phyloP scores from a whole-genome alignment of 2,113 vertebrate species.

The Silurus meridionalis region DNA sequence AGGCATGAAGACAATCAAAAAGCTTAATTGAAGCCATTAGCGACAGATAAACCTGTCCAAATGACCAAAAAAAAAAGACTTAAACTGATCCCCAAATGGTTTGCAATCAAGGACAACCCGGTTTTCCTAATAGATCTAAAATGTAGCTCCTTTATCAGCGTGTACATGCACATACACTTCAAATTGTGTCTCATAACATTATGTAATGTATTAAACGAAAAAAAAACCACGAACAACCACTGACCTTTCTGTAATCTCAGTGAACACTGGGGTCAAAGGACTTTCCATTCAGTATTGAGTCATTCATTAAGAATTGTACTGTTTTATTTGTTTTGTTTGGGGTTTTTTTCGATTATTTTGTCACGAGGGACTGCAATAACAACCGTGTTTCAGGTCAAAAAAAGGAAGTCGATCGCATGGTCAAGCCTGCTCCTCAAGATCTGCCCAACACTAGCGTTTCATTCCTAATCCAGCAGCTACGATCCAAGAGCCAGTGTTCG shows the following conservation, averaged over 20 bases:
- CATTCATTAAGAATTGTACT: slow-evolving; percentile 68
- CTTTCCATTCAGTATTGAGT: slow-evolving; percentile 66
- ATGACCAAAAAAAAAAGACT: slow-evolving; percentile 17
- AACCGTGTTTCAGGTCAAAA: slow-evolving; percentile 66
- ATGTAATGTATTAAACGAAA: slow-evolving; percentile 28
- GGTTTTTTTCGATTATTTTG: slow-evolving; percentile 57
- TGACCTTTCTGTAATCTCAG: slow-evolving; percentile 68
- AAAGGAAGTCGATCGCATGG: slow-evolving; percentile 5
- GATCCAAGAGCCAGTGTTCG: slow-evolving; percentile 18
- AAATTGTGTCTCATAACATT: slow-evolving; percentile 26
- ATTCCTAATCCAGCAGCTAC: slow-evolving; percentile 2
- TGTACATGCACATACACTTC: slow-evolving; percentile 40
- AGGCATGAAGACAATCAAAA: slow-evolving; percentile 42
- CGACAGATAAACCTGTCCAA: slow-evolving; percentile 31
- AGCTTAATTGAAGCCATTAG: slow-evolving; percentile 14
- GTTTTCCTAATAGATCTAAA: slow-evolving; percentile 1
- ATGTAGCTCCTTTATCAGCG: slow-evolving; percentile 33
- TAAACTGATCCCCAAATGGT: background rate
- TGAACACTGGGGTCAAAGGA: slow-evolving; percentile 64
- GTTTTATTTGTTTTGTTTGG: slow-evolving; percentile 49
- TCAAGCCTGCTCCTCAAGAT: background rate
- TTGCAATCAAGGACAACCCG: slow-evolving; percentile 21
- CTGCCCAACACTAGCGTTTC: background rate
- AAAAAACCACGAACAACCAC: slow-evolving; percentile 57
- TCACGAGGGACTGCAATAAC: slow-evolving; percentile 74